phyloP scores from a whole-genome alignment of 2,888 invertebrate species.

The Idaea dimidiata region DNA sequence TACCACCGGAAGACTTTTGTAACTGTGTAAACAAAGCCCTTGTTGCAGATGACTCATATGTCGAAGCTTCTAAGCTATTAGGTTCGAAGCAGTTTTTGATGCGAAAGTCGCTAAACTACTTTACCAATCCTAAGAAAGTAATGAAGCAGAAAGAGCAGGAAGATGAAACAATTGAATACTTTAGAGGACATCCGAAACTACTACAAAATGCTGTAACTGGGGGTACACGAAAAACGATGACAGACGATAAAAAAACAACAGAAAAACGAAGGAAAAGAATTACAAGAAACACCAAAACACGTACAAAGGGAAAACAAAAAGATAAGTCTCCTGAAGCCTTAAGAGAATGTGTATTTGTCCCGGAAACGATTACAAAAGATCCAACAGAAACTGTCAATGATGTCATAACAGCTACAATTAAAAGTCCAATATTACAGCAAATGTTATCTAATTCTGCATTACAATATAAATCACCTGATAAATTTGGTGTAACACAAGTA shows the following conservation, averaged over 20 bases:
- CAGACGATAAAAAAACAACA: neutral
- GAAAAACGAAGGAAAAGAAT: neutral
- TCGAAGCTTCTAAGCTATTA: neutral
- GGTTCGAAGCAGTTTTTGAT: neutral
- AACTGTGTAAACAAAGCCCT: neutral
- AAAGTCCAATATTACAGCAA: neutral
- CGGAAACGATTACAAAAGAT: neutral
- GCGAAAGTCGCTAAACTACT: neutral
- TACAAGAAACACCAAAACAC: neutral
- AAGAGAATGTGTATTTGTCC: neutral
- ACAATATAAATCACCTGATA: neutral
- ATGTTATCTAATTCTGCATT: neutral
- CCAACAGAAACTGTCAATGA: neutral
- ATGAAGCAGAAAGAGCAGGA: neutral
- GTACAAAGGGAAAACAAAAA: neutral
- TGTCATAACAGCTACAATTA: neutral
- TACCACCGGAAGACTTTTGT: neutral
- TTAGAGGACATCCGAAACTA: neutral
- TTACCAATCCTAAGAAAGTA: neutral
- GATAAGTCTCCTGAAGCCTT: neutral
- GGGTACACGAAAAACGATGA: neutral
- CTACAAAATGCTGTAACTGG: neutral
- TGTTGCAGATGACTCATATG: neutral
- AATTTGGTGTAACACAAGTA: neutral
- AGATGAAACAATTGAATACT: neutral